Percentiles rank a stretch among this genome's conserved stretches.
These are phyloP conservation scores for Muscicapa striata DNA, from an alignment of 2,797 vertebrate genomes.

Conservation along the genomic window DNA sequence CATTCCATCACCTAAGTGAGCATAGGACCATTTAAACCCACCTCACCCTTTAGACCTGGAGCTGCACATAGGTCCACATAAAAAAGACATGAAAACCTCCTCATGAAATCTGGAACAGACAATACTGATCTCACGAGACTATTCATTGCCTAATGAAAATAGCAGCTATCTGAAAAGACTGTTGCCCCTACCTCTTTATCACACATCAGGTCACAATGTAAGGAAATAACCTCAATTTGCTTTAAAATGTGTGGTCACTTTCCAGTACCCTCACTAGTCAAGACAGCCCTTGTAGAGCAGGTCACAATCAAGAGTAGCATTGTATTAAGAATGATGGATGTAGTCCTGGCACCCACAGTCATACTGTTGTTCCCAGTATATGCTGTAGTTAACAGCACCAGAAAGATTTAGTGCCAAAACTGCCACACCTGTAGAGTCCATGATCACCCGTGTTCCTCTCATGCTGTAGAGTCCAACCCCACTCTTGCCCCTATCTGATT, in stretches of 20 bases:
- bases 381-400: neutral
- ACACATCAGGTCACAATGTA: neutral
- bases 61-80: neutral
- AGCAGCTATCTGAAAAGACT: neutral
- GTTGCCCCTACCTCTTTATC: neutral
- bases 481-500: neutral
- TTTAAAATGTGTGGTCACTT: neutral
- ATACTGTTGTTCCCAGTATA: neutral
- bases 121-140: neutral
- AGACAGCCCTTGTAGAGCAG: neutral
- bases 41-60: neutral
- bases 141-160: slow-evolving; percentile 22
- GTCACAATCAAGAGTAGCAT: neutral
- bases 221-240: slow-evolving; percentile 20
- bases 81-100: slow-evolving; percentile 5
- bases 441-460: neutral
- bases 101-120: neutral
- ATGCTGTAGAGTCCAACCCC: neutral
- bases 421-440: neutral
- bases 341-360: neutral
- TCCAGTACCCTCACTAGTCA: neutral
- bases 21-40: neutral
- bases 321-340: slow-evolving; percentile 9
- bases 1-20: neutral
- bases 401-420: neutral